phyloP scores from a whole-genome alignment of 1,140 invertebrate species.

The Drosophila pectinifera region DNA sequence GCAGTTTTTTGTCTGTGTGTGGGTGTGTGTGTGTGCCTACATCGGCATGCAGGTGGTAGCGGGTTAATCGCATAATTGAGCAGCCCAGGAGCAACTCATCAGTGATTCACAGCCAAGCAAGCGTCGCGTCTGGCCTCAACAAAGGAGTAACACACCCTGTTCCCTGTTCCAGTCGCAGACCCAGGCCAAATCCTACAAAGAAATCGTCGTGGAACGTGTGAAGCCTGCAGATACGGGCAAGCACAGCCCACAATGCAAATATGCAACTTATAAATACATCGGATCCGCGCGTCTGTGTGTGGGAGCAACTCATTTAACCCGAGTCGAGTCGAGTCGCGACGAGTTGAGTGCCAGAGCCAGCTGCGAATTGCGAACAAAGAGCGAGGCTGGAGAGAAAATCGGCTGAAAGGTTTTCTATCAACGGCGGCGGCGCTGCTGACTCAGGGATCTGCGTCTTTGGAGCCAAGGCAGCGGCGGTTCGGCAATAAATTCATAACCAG shows the following conservation, averaged over 20 bases:
- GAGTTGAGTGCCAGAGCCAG: slow-evolving; percentile 21
- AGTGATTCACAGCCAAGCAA: slow-evolving; percentile 52
- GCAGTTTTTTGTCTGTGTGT: slow-evolving; percentile 21
- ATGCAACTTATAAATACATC: slow-evolving; percentile 48
- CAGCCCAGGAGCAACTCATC: slow-evolving; percentile 52
- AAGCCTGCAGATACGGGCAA: slow-evolving; percentile 46
- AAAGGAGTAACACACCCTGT: slow-evolving; percentile 48
- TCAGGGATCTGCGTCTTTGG: slow-evolving; percentile 35
- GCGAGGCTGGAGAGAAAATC: slow-evolving; percentile 36
- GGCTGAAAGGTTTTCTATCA: slow-evolving; percentile 47
- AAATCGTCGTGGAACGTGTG: slow-evolving; percentile 52
- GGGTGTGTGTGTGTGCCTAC: background rate
- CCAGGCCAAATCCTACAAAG: slow-evolving; percentile 33
- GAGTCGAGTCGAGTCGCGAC: slow-evolving; percentile 5
- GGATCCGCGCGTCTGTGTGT: slow-evolving; percentile 45
- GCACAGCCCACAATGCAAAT: slow-evolving; percentile 52
- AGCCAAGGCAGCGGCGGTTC: slow-evolving; percentile 14
- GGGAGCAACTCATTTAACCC: slow-evolving; percentile 63
- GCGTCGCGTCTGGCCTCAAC: slow-evolving; percentile 29
- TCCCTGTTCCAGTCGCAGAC: background rate
- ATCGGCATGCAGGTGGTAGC: slow-evolving; percentile 54
- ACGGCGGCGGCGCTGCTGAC: slow-evolving; percentile 26
- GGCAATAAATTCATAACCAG: slow-evolving; percentile 48
- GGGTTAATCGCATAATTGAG: slow-evolving; percentile 52
- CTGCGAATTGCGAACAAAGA: slow-evolving; percentile 45